Evolutionary conservation across 2,888 invertebrate genomes (phyloP), one percentile per base, ranked within the genome.

Genomic region (Parascotia fuliginaria): DNA sequence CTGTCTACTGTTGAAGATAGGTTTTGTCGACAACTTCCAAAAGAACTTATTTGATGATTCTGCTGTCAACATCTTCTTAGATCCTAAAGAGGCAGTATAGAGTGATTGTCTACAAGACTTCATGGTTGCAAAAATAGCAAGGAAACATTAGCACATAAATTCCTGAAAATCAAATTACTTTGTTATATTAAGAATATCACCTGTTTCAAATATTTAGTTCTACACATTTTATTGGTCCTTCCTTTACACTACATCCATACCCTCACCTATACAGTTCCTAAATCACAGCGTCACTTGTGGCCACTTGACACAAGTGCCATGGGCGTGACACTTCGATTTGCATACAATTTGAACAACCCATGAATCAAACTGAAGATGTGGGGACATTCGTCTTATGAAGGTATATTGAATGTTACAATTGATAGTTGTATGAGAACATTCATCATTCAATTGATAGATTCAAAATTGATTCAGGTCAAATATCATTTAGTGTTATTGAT

Each of bases 281-380:
- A 78, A 77, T 75, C 77, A 77, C 67, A 63, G 52, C 42, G 54
- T 46, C 63, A 68, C 70, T 76, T 73, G 56, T 66, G 68, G 56
- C 58, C 56, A 55, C 73, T 77, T 60, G 49, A 60, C 55, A 55
- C 62, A 66, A 77, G 79, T 73, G 70, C 55, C 65, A 62, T 81
- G 81, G 73, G 64, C 69, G 63, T 77, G 81, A 79, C 83, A 73
- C 72, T 71, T 77, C 59, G 73, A 87, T 88, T 88, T 86, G 85
- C 87, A 87, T 88, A 81, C 80, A 78, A 82, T 81, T 80, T 77
- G 73, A 76, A 75, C 72, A 73, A 48, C 50, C 44, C 41, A 60
- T 68, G 60, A 60, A 68, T 68, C 68, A 69, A 51, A 42, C 28
- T 29, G 75, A 78, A 82, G 83, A 83, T 67, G 72, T 79, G 65